These are phyloP conservation scores for Limnephilus rhombicus DNA, from an alignment of 2,888 invertebrate genomes.

Conservation along the genomic window DNA sequence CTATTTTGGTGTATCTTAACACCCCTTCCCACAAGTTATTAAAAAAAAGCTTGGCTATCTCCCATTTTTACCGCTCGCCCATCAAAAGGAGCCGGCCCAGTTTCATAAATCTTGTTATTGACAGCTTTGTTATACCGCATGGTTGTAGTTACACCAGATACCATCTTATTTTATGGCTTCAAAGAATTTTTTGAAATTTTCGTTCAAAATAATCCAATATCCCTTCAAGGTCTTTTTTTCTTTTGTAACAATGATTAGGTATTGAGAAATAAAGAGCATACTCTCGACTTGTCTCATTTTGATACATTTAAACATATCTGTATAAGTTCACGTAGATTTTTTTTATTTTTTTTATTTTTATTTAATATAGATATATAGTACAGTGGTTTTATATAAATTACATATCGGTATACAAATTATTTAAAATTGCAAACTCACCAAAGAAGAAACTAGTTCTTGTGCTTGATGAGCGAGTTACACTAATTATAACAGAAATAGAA, in stretches of 20 bases:
- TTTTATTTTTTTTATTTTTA: too few species aligned
- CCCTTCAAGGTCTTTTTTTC: background rate
- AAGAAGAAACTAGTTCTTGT: too few species aligned
- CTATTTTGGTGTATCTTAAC: background rate
- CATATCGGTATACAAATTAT: too few species aligned
- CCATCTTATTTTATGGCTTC: background rate
- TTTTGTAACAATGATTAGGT: background rate
- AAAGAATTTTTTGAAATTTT: background rate
- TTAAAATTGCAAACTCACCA: too few species aligned
- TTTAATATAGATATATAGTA: too few species aligned
- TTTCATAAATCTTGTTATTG: background rate
- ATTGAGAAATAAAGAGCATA: background rate
- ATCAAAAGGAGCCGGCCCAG: background rate
- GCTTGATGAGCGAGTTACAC: too few species aligned
- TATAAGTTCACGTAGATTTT: background rate
- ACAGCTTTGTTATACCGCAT: background rate
- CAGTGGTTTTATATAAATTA: too few species aligned
- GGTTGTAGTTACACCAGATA: too few species aligned
- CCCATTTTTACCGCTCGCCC: background rate
- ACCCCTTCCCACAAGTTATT: background rate
- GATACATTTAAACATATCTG: background rate
- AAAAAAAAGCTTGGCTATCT: background rate
- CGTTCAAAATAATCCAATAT: background rate
- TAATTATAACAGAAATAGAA: too few species aligned
- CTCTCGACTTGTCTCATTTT: background rate